phyloP scores from a whole-genome alignment of 2,797 vertebrate species.

The Enteromius viviparus region DNA sequence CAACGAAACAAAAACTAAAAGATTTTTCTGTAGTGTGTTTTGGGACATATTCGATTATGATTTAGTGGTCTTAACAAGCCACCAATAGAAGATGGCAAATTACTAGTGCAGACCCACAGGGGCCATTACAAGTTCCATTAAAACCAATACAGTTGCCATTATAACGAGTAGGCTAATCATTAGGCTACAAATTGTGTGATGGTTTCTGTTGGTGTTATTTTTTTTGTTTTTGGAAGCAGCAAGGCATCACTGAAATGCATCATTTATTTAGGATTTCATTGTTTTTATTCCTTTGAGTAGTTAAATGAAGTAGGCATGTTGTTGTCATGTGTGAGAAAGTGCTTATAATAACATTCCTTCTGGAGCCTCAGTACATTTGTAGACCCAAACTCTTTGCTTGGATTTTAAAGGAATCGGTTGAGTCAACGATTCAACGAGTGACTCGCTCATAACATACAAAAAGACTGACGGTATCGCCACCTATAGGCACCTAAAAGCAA shows the following conservation, averaged over 20 bases:
- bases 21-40: too few species aligned
- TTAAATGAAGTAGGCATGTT: neutral
- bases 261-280: neutral
- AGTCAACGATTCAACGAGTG: constrained; percentile 1
- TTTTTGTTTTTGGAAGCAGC: neutral
- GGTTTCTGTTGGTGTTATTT: neutral
- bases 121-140: neutral
- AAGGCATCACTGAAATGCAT: neutral
- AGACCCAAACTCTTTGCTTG: neutral
- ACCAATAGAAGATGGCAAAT: neutral
- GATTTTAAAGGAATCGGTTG: neutral
- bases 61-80: neutral
- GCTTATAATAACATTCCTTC: neutral
- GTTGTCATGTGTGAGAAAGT: neutral
- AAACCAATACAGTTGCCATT: neutral
- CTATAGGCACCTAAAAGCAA: neutral
- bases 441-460: neutral
- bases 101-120: too few species aligned
- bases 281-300: neutral
- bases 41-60: too few species aligned
- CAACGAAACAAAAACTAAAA: too few species aligned
- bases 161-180: neutral
- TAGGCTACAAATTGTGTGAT: neutral
- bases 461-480: neutral
- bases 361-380: neutral